Conservation (phyloP, 1,140 invertebrate species). For the Sycobia sp. region DNA sequence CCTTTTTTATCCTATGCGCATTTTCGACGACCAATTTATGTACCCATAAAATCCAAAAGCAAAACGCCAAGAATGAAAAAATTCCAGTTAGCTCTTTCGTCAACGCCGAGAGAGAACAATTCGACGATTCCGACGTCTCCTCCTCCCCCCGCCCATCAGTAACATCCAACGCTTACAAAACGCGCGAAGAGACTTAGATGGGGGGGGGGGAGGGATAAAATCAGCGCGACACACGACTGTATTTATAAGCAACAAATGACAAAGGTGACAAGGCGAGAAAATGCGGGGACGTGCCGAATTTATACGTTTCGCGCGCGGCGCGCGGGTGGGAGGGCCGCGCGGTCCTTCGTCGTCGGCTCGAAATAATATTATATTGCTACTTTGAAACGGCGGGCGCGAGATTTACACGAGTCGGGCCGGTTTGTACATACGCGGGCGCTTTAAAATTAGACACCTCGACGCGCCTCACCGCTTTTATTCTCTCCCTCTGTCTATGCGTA, state of each 20-base stretch:
- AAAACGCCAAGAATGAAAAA: too few species aligned
- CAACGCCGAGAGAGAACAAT: too few species aligned
- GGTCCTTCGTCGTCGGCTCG: conserved; percentile 4
- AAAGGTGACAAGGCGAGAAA: conserved; percentile 59
- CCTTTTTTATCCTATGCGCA: too few species aligned
- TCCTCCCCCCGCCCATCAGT: too few species aligned
- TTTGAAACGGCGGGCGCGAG: conserved; percentile 25
- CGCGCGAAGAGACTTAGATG: too few species aligned
- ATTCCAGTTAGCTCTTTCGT: too few species aligned
- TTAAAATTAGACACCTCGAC: conserved; percentile 30
- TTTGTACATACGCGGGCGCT: conserved; percentile 9
- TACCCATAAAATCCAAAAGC: too few species aligned
- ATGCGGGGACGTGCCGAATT: conserved; percentile 47
- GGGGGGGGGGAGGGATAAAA: too few species aligned
- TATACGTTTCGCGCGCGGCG: too few species aligned
- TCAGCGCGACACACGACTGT: conserved; percentile 34
- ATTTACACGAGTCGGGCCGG: conserved; percentile 29
- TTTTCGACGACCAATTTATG: too few species aligned
- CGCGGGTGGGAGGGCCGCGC: conserved; percentile 26
- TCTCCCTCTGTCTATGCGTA: background rate
- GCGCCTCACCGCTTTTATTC: background rate
- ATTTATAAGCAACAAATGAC: conserved; percentile 61
- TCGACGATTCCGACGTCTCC: too few species aligned
- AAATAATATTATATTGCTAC: conserved; percentile 33
- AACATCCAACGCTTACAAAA: too few species aligned